Base-by-base conservation (phyloP, 2,888 invertebrate genomes). In the Neoitamus cyanurus region DNA sequence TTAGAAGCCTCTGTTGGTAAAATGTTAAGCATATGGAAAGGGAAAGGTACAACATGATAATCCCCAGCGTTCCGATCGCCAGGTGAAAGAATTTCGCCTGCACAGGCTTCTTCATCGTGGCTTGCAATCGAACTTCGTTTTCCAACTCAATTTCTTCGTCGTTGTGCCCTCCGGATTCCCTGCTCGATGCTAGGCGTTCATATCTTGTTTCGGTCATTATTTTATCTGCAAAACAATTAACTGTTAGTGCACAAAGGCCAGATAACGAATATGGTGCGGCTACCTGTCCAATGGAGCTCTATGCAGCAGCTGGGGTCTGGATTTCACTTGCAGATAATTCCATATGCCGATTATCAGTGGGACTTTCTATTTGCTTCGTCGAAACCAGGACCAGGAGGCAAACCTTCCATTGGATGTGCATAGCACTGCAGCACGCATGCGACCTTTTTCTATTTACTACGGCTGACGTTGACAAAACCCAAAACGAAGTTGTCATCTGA, bases 1-100 rank as follows among this genome's bases (percentile, higher is more conserved):
- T 95, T 87, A 97, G 93, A 83, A 99, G 94, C 95, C 96, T 96
- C 93, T 98, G 95, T 91, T 99, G 99, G 91, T 99, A 99, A 92
- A 99, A 99, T 9, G 98, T 99, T 83, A 99, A 93, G 72, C 97
- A 96, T 88, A 99, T 98, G 13, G 99, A 99, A 84, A 99, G 94
- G 11, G 95, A 93, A 90, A 98, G 97, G 92, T 99, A 99, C 73
- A 97, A 92, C 2, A 95, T 90, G 86, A 99, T 95, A 72, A 98
- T 90, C 36, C 88, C 88, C 84, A 91, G 85, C 2, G 90, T 90
- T 15, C 90, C 89, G 48, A 91, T 88, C n/a, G 90, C 91, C 88
- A 91, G 88, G 77, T 91, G 91, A 89, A 90, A 89, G n/a, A 91
- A 86, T 72, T 88, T 89, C 0, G 90, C 88, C 48, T 75, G 80